These are phyloP conservation scores for Arctocebus calabarensis DNA, from an alignment of 2,797 vertebrate genomes.

Conservation along the genomic window DNA sequence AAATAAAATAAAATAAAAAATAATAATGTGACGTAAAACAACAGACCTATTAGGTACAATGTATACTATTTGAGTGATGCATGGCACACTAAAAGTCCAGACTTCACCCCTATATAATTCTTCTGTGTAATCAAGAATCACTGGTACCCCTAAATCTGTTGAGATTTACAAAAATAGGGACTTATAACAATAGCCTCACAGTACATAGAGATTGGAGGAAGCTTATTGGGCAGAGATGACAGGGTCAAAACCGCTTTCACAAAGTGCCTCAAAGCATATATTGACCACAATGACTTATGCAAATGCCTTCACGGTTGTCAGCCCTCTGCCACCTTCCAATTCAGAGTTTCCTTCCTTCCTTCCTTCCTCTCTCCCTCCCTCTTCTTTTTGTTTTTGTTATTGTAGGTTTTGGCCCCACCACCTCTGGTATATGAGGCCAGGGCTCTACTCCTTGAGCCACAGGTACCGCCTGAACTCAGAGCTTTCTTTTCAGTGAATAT, in stretches of 20 bases:
- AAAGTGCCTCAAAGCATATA: background rate
- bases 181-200: background rate
- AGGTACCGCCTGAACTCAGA: background rate
- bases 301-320: background rate
- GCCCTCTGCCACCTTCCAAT: accelerated
- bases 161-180: background rate
- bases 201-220: background rate
- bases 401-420: too few relatives aligned
- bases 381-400: too few relatives aligned
- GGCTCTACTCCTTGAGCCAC: too few relatives aligned
- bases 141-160: background rate
- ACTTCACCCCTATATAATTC: background rate
- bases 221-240: accelerated
- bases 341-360: background rate
- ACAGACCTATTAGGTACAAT: background rate
- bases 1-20: too few relatives aligned
- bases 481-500: accelerated
- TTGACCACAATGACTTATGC: background rate
- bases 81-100: background rate
- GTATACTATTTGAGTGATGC: background rate
- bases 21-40: background rate
- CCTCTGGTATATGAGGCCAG: too few relatives aligned
- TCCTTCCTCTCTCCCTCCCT: too few relatives aligned
- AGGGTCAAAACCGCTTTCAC: background rate
- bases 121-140: background rate